Percentiles rank a stretch among this genome's conserved stretches.
phyloP scores from a whole-genome alignment of 2,113 vertebrate genomes.

The Myrmophylax atrothorax region DNA sequence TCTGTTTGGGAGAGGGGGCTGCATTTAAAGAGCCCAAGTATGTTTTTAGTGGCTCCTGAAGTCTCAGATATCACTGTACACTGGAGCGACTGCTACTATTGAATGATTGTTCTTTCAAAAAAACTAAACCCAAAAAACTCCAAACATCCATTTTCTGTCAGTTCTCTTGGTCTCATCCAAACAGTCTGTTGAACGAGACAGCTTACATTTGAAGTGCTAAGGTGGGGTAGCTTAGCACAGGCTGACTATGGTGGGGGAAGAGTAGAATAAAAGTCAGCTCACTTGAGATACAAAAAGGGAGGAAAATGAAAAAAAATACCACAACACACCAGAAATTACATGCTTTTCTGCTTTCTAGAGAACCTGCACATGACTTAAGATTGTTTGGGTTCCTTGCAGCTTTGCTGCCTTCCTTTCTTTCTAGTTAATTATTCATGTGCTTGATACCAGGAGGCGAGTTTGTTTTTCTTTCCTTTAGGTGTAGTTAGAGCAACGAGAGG shows the following conservation, averaged over 20 bases:
- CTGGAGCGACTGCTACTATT: neutral
- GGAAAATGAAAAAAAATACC: neutral
- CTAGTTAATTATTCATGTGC: slow-evolving; percentile 77
- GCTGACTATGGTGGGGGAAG: neutral
- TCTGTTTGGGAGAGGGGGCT: neutral
- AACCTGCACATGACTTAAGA: neutral
- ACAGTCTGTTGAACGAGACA: neutral
- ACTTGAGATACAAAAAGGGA: neutral
- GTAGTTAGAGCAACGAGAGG: slow-evolving; percentile 78
- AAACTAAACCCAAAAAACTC: neutral
- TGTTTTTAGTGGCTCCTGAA: neutral
- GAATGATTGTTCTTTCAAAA: neutral
- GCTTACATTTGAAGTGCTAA: neutral
- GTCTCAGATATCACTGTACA: neutral
- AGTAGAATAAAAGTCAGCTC: neutral
- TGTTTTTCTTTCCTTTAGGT: slow-evolving; percentile 75
- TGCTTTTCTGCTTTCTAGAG: neutral
- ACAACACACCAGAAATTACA: neutral
- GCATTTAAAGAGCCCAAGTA: neutral
- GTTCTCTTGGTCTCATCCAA: neutral
- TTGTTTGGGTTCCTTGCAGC: slow-evolving; percentile 4
- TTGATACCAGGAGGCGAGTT: slow-evolving; percentile 52
- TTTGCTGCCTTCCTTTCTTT: slow-evolving; percentile 66
- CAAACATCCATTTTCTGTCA: neutral
- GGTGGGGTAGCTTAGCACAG: neutral